phyloP scores from a whole-genome alignment of 2,888 invertebrate species.

The Archaeoteleia sp. region DNA sequence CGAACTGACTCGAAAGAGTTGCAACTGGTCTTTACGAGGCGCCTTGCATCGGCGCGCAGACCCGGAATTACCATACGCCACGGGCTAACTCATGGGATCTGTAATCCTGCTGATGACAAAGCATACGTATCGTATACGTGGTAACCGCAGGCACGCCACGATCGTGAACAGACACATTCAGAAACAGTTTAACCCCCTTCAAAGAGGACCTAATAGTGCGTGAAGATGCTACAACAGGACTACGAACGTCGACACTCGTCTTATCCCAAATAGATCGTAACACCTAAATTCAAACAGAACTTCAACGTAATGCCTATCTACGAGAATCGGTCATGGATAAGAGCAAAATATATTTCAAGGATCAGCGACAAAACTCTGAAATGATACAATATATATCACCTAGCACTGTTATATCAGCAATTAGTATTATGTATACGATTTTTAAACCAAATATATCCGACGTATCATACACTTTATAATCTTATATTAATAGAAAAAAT shows the following conservation, averaged over 20 bases:
- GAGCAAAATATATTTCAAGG: too few relatives aligned
- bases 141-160: constrained; percentile 35
- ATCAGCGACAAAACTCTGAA: too few relatives aligned
- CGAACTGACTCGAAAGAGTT: constrained; percentile 26
- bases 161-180: constrained; percentile 54
- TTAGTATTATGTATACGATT: too few relatives aligned
- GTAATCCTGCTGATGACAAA: constrained; percentile 54
- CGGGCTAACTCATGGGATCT: constrained; percentile 33
- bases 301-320: not conserved
- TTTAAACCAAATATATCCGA: too few relatives aligned
- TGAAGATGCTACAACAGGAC: constrained; percentile 55
- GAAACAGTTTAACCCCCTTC: constrained; percentile 64
- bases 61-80: constrained; percentile 51
- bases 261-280: constrained; percentile 16
- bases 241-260: constrained; percentile 15
- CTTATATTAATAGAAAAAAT: too few relatives aligned
- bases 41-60: constrained; percentile 39
- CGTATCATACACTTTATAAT: too few relatives aligned
- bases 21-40: constrained; percentile 50
- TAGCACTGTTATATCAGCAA: too few relatives aligned
- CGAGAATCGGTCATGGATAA: too few relatives aligned
- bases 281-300: constrained; percentile 18
- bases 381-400: too few relatives aligned
- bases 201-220: constrained; percentile 60
- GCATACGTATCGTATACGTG: constrained; percentile 34